Percentiles rank a stretch among this genome's conserved stretches.
phyloP scores from a whole-genome alignment of 1,140 invertebrate species.

The Cheumatopsyche charites region DNA sequence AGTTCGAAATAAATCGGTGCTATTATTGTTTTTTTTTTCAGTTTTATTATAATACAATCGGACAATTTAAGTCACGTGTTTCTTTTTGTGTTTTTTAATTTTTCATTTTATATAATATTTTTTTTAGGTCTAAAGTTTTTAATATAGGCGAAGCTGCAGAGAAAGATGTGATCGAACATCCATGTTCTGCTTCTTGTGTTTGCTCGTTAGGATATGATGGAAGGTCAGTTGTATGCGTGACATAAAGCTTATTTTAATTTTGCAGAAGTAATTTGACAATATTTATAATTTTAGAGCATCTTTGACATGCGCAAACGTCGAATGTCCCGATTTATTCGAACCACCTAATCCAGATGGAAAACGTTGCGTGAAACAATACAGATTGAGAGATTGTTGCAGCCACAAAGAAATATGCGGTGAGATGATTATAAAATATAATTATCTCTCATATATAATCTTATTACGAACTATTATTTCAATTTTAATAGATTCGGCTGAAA shows the following conservation, averaged over 20 bases:
- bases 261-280: background rate
- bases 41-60: too few species aligned
- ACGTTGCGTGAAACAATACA: constrained; percentile 42
- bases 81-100: too few species aligned
- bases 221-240: constrained; percentile 21
- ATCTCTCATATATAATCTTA: too few species aligned
- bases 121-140: constrained; percentile 38
- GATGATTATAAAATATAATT: background rate
- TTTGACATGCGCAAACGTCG: constrained; percentile 41
- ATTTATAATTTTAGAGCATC: constrained; percentile 19
- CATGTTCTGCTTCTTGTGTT: constrained; percentile 39
- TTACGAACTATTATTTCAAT: too few species aligned
- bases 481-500: constrained; percentile 49
- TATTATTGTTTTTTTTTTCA: too few species aligned
- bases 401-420: constrained; percentile 45
- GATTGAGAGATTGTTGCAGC: constrained; percentile 41
- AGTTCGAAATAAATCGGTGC: too few species aligned
- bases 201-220: constrained; percentile 29
- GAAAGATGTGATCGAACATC: constrained; percentile 38
- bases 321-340: constrained; percentile 42
- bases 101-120: too few species aligned
- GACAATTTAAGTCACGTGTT: too few species aligned
- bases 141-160: constrained; percentile 20
- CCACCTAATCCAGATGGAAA: constrained; percentile 13
- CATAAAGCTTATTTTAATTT: background rate